Evolutionary conservation across 2,113 vertebrate genomes (phyloP).

Genomic region (Sminthopsis crassicaudata): DNA sequence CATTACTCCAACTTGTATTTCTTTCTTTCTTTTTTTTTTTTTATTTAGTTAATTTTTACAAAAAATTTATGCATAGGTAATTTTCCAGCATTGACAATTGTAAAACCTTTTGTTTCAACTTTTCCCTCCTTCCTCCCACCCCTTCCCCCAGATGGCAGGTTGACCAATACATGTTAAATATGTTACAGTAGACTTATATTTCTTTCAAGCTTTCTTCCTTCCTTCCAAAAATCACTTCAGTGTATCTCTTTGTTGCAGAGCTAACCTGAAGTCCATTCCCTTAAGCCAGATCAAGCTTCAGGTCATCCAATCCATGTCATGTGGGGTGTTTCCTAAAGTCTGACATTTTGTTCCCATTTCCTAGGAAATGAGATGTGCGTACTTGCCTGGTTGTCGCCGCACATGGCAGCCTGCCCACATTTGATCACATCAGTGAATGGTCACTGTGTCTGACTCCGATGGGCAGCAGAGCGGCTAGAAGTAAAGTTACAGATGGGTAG

Average conservation of each 20-base stretch:
- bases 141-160: too few species aligned
- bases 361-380: neutral
- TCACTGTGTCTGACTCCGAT: neutral
- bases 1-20: neutral
- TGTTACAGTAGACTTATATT: too few species aligned
- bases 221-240: neutral
- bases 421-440: neutral
- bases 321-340: slow-evolving; percentile 25
- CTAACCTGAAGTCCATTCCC: neutral
- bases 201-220: neutral
- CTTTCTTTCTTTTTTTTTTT: neutral
- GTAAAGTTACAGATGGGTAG: neutral
- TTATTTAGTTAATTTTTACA: too few species aligned
- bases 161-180: too few species aligned
- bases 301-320: neutral
- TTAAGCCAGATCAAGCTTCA: neutral
- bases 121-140: too few species aligned
- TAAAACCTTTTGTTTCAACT: too few species aligned
- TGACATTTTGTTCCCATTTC: slow-evolving; percentile 26
- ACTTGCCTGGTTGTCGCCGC: neutral
- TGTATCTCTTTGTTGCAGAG: neutral
- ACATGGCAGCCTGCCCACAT: neutral
- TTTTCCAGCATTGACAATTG: too few species aligned
- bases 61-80: too few species aligned
- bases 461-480: neutral